A percentile compares a stretch with the other conserved stretches of the same genome.
phyloP scores from a whole-genome alignment of 2,113 vertebrate genomes.

The Crypturellus undulatus region DNA sequence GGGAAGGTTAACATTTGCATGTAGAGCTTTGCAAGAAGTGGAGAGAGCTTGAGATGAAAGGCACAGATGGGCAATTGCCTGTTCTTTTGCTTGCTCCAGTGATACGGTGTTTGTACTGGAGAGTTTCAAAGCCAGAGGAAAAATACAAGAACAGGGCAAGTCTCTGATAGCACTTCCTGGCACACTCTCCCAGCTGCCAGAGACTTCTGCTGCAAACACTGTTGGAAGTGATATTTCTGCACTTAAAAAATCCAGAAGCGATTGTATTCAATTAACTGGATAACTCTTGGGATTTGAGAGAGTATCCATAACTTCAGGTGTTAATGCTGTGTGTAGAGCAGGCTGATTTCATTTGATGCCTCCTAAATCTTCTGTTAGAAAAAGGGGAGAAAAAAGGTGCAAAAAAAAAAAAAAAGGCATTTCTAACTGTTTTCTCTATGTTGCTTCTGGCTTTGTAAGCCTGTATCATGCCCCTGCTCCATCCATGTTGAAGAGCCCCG shows the following conservation, averaged over 20 bases:
- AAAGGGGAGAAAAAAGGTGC: not conserved
- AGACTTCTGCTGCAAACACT: not conserved
- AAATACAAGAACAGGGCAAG: not conserved
- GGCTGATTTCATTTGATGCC: not conserved
- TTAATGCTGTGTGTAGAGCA: not conserved
- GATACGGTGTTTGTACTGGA: not conserved
- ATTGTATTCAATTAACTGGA: not conserved
- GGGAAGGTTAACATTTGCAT: not conserved
- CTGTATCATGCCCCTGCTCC: not conserved
- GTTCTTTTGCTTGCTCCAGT: not conserved
- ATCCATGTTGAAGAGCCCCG: not conserved
- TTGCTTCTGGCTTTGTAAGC: not conserved
- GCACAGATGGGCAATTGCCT: not conserved
- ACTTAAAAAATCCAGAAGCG: not conserved
- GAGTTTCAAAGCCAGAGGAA: not conserved
- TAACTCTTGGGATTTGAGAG: not conserved
- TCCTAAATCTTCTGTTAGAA: not conserved
- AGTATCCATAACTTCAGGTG: not conserved
- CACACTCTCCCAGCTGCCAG: not conserved
- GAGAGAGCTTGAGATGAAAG: not conserved
- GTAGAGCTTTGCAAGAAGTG: not conserved
- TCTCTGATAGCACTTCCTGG: accelerated
- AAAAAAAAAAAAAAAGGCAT: not conserved
- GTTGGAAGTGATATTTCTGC: not conserved
- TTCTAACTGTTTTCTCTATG: not conserved